Evolutionary conservation across 2,113 vertebrate genomes (phyloP), one percentile per base, ranked within the genome.

Genomic region (Machaerirhynchus nigripectus): DNA sequence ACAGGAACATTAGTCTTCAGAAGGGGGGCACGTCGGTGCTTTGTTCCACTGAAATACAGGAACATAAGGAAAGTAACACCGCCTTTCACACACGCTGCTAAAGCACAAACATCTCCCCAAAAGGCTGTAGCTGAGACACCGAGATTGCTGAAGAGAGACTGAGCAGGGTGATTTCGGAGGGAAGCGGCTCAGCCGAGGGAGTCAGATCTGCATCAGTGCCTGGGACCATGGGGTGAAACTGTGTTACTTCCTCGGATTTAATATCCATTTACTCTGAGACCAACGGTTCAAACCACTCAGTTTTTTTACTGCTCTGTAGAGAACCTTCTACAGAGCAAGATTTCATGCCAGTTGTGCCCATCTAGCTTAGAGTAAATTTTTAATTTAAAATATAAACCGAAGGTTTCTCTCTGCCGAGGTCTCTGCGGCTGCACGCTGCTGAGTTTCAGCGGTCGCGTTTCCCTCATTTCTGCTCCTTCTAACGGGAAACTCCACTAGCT

Each of bases 181-280:
- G 27, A 78, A 89, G 52, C 5, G 13, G 22, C 27, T 60, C 24
- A 13, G 50, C 57, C 27, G 11, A 8, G 24, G 26, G 13, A 87
- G 9, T 5, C 65, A 13, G 44, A 23, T 56, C 82, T 26, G 56
- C 31, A 11, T 2, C 12, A 23, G 23, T 40, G 14, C 0, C n/a
- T 15, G 31, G 24, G 7, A 49, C 17, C 9, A 0, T 3, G 31
- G 19, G 15, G 18, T 1, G 7, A 74, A 71, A 42, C 73, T 97
- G 96, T 97, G 96, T 91, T 97, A 97, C 84, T 97, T 97, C 46
- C 19, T 53, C 35, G 11, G 13, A 5, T 84, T 93, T 60, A 69
- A 26, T 10, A 6, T 1, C 39, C 3, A 18, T 73, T 87, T 95
- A 33, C n/a, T 16, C 18, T 1, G 20, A 52, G 7, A 55, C 4